Base-by-base conservation (phyloP, 2,113 vertebrate genomes). In the Ceyx melanurus region DNA sequence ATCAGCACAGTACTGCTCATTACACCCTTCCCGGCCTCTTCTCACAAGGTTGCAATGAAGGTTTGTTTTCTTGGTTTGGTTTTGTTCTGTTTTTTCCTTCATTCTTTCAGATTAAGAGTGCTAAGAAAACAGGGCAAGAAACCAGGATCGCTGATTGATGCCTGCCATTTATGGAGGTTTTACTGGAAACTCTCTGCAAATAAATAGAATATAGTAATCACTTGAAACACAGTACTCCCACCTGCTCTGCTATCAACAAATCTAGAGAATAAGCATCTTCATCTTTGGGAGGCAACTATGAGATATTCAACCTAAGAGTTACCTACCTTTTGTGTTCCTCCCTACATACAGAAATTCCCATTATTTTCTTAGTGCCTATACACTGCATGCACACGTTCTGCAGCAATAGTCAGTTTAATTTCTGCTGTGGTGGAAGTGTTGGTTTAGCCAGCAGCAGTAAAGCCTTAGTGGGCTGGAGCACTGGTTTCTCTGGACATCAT, bases 1-100 rank as follows among this genome's bases (percentile, higher is more conserved):
- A 97, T 95, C 95, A 90, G 95, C 92, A 60, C 96, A 93, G 85
- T 89, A 65, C 89, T 90, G 56, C 94, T 96, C 90, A 92, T 94
- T 96, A 96, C 62, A 70, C 58, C 37, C 97, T 92, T 96, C 86
- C 86, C 93, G 80, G 93, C 68, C 87, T 95, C 86, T 81, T 95
- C 61, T 15, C 74, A 74, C 57, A 94, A 81, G 75, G 62, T 53
- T 94, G 86, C 68, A 96, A 91, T 90, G 88, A 90, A 83, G 89
- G 77, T 75, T 92, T 58, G 51, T 61, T 91, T 92, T 15, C 16
- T 51, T 26, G 3, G 43, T 45, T 46, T 46, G 46, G 46, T 18
- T 50, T 50, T 23, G 48, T 23, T 22, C 12, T 23, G 22, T 50
- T 50, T 94, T 85, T 91, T 71, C 50, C 72, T 91, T 93, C 92